phyloP scores from a whole-genome alignment of 2,797 vertebrate species.

The Dicrostonyx torquatus region DNA sequence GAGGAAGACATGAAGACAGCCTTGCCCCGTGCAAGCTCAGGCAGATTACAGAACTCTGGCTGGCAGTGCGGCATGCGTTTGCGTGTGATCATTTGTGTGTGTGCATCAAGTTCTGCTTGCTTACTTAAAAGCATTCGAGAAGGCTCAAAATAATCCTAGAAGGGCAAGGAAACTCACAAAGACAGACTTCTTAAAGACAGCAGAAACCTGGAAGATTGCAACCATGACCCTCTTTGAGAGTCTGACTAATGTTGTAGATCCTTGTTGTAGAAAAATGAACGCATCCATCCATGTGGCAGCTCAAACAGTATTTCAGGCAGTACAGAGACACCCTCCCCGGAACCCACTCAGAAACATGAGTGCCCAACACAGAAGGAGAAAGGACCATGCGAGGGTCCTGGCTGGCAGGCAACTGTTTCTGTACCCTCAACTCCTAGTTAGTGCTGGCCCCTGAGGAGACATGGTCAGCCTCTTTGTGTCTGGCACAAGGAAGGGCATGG shows the following conservation, averaged over 20 bases:
- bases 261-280: neutral
- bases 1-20: neutral
- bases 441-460: neutral
- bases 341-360: neutral
- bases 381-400: neutral
- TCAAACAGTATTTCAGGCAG: neutral
- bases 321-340: rapidly evolving
- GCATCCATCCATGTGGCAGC: too few relatives aligned
- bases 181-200: neutral
- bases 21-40: neutral
- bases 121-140: neutral
- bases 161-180: neutral
- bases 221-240: neutral
- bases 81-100: neutral
- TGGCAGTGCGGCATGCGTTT: neutral
- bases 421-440: neutral
- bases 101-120: slow-evolving; percentile 1
- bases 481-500: neutral
- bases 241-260: neutral
- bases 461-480: neutral
- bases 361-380: neutral
- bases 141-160: neutral
- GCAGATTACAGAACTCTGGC: neutral
- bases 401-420: neutral
- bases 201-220: neutral